Percentiles rank a stretch among this genome's conserved stretches.
phyloP scores from a whole-genome alignment of 2,113 vertebrate genomes.

The Rafetus swinhoei region DNA sequence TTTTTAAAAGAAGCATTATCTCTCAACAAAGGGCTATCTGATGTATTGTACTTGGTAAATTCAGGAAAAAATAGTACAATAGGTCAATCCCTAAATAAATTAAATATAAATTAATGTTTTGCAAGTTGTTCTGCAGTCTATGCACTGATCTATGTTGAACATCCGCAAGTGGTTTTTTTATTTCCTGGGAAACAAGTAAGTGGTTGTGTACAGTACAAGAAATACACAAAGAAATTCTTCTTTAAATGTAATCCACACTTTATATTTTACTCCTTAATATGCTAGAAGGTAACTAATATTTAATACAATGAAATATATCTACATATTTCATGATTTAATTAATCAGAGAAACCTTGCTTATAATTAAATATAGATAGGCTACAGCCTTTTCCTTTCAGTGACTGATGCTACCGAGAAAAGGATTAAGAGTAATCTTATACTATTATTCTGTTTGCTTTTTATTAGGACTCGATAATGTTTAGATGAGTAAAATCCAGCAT shows the following conservation, averaged over 20 bases:
- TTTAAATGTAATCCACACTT: constrained; percentile 65
- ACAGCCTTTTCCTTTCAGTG: constrained; percentile 70
- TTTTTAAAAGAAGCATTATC: constrained; percentile 18
- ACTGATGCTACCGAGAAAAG: constrained; percentile 72
- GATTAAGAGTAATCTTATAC: constrained; percentile 68
- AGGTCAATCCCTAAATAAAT: constrained; percentile 57
- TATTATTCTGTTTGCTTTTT: constrained; percentile 67
- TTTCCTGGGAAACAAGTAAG: constrained; percentile 75
- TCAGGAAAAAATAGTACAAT: constrained; percentile 30
- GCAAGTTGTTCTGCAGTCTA: constrained; percentile 55
- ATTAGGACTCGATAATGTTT: constrained; percentile 66
- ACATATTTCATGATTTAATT: constrained; percentile 78
- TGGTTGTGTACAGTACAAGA: constrained; percentile 39
- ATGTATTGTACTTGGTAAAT: constrained; percentile 28
- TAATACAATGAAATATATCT: constrained; percentile 74
- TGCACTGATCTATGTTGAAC: constrained; percentile 56
- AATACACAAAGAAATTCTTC: constrained; percentile 51
- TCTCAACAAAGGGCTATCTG: not conserved
- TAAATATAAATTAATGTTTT: constrained; percentile 36
- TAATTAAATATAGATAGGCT: constrained; percentile 80
- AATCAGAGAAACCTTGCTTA: constrained; percentile 77
- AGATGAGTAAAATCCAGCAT: constrained; percentile 23
- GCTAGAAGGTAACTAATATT: constrained; percentile 77
- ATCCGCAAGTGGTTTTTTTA: constrained; percentile 53
- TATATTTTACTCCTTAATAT: constrained; percentile 74